A percentile compares a stretch with the other conserved stretches of the same genome.
phyloP scores from a whole-genome alignment of 2,888 invertebrate genomes.

The Strigamia transsilvanica region DNA sequence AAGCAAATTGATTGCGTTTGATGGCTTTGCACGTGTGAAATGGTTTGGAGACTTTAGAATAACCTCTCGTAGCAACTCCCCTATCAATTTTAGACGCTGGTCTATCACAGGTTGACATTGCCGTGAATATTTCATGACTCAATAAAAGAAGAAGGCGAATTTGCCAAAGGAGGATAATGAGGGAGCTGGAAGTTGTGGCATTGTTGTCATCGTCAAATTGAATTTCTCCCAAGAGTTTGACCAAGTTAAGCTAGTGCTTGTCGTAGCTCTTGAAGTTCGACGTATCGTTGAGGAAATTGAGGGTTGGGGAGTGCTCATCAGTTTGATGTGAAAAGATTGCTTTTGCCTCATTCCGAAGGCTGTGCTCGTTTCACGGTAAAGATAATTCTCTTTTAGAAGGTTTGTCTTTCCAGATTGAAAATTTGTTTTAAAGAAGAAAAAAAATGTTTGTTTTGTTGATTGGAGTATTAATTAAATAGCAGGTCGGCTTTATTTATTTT shows the following conservation, averaged over 20 bases:
- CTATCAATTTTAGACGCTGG: conserved; percentile 18
- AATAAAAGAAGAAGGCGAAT: neutral
- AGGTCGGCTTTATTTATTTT: neutral
- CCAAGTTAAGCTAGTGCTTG: neutral
- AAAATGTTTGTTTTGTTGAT: no score
- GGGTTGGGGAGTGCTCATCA: neutral
- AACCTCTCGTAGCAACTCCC: conserved; percentile 1
- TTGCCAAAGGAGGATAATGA: neutral
- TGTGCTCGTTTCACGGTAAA: neutral
- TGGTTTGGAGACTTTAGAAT: conserved; percentile 18
- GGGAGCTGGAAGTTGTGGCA: neutral
- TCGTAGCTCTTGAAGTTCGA: neutral
- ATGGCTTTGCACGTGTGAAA: conserved; percentile 16
- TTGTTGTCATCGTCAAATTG: conserved; percentile 5
- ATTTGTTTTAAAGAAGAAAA: neutral
- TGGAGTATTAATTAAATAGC: no score
- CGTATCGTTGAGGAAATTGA: neutral
- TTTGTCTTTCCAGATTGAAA: neutral
- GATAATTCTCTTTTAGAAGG: neutral
- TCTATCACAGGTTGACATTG: neutral
- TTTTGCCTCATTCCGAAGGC: neutral
- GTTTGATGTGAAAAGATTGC: conserved; percentile 2
- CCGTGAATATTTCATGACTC: conserved; percentile 23
- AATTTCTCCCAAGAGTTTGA: neutral
- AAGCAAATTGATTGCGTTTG: conserved; percentile 26